Evolutionary conservation across 2,113 vertebrate genomes (phyloP), one percentile per base, ranked within the genome.

Genomic region (Notothenia coriiceps): DNA sequence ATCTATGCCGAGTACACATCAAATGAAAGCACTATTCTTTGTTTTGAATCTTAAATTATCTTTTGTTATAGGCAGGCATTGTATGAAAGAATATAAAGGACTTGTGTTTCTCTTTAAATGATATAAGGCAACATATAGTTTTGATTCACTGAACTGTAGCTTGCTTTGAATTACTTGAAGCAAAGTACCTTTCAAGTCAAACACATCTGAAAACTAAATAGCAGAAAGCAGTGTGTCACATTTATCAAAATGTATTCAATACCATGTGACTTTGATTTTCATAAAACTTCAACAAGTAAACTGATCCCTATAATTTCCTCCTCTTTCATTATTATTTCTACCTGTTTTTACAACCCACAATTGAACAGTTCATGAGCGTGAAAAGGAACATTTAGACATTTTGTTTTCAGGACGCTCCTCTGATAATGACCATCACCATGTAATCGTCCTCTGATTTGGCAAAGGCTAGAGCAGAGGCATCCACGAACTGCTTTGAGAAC

Each of bases 371-470:
- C 52, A 68, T 35, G 25, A 71, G 44, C 51, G 71, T 56, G 20
- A 81, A 70, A 64, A 81, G 10, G 89, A 2, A 86, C 54, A 80
- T 74, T 69, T 65, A 33, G 9, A 25, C 56, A 29, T 55, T 72
- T 79, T 79, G 66, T 77, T 90, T 91, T 96, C 96, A 99, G 64
- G 98, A 97, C 0, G 97, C 96, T 95, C 98, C 98, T 87, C 95
- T 96, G 89, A 99, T 97, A 93, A 99, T 97, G 95, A 99, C 95
- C 97, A 99, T 98, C 93, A 99, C 96, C 96, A 99, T 93, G 95
- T 97, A 99, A 94, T 99, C 98, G 60, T 99, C 98, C 92, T 99
- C 98, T 72, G 97, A 98, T 96, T 97, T 98, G 95, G 96, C 96
- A 95, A 99, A 93, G 57, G 96, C 96, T 96, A 98, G 98, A 92